Conservation (phyloP, 2,113 vertebrate species). For the Ictalurus punctatus region DNA sequence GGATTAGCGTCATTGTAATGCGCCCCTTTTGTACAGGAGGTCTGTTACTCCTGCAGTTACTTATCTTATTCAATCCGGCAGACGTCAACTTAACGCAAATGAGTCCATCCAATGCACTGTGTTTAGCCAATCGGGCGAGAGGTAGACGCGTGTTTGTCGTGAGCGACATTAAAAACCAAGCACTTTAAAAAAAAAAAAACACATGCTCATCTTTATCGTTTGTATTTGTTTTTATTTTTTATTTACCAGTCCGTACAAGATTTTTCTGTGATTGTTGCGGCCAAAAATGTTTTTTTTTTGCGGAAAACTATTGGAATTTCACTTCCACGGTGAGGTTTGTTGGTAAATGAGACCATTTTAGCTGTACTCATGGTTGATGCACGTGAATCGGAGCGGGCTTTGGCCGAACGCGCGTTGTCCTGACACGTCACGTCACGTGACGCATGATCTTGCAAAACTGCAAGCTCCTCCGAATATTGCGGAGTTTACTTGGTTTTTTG, state of each 20-base stretch:
- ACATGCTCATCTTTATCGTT: not conserved
- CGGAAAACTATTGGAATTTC: no score
- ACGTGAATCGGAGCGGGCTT: no score
- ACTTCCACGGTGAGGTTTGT: no score
- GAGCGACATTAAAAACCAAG: not conserved
- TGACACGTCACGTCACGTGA: no score
- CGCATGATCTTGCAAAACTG: no score
- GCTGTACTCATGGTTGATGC: no score
- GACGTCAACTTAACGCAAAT: not conserved
- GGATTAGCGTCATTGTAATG: conserved; percentile 2
- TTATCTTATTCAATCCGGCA: not conserved
- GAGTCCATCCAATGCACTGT: not conserved
- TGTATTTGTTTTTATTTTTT: not conserved
- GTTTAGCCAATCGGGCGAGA: not conserved
- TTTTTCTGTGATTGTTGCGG: no score
- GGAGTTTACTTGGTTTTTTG: no score
- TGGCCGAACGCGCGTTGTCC: no score
- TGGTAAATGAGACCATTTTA: no score
- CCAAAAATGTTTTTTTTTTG: no score
- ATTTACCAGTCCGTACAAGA: not conserved
- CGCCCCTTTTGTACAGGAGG: not conserved
- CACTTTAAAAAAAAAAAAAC: not conserved
- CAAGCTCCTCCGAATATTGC: no score
- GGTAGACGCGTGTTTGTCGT: not conserved
- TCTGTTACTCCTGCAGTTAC: not conserved